These are phyloP conservation scores for Amniataba percoides DNA, from an alignment of 2,797 vertebrate genomes.

Conservation along the genomic window DNA sequence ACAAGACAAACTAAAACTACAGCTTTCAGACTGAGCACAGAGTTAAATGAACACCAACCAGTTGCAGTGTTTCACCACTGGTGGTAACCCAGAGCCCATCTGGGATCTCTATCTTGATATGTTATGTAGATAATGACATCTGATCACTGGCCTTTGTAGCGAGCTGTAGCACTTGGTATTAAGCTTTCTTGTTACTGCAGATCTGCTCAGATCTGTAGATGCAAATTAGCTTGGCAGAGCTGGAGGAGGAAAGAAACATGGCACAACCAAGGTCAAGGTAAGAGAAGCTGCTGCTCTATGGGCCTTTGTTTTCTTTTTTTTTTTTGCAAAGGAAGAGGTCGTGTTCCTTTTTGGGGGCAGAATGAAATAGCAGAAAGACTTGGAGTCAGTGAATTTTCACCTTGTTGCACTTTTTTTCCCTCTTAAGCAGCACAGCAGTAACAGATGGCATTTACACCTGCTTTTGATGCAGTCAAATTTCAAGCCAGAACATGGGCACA, in stretches of 20 bases:
- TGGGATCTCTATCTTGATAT: background rate
- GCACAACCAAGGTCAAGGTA: background rate
- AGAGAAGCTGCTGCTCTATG: background rate
- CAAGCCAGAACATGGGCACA: background rate
- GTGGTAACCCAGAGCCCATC: background rate
- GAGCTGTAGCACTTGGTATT: background rate
- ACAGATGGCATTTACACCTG: background rate
- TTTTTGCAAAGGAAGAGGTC: background rate
- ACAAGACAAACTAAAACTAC: background rate
- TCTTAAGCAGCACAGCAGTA: too few relatives aligned
- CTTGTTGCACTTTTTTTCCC: background rate
- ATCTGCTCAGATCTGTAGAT: slow-evolving; percentile 5
- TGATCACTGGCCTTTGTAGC: background rate
- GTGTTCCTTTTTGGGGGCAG: background rate
- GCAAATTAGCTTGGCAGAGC: slow-evolving; percentile 19
- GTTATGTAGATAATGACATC: background rate
- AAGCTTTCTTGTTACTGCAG: background rate
- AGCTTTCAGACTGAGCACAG: background rate
- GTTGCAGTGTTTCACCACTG: background rate
- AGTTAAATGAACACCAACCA: background rate
- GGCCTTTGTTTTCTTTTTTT: background rate
- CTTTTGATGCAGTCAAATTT: background rate
- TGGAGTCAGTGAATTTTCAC: background rate
- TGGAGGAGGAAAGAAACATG: slow-evolving; percentile 25
- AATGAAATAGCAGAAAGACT: background rate